Evolutionary conservation across 2,888 invertebrate genomes (phyloP), one percentile per base, ranked within the genome.

Genomic region (Trisateles emortualis): DNA sequence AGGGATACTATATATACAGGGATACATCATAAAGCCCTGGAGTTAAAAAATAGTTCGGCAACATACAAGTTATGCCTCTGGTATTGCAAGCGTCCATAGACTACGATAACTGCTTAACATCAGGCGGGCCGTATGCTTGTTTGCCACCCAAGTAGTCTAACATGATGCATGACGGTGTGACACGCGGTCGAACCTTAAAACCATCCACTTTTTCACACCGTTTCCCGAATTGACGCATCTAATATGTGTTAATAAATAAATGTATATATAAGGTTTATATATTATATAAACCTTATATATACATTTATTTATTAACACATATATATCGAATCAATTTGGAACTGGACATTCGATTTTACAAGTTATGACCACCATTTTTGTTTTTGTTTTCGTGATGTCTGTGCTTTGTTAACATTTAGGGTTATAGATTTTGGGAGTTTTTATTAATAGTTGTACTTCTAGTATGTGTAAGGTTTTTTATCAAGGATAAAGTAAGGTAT

Each of bases 231-330:
- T 22, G 29, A 40, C 35, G 10, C 38, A 22, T 14, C 48, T 38
- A 57, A 71, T 67, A 63, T 59, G 47, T 71, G n/a, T n/a, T n/a
- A n/a, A n/a, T 47, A 63, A 50, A 52, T 51, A 52, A 39, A 50
- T 46, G 47, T 51, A 41, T 32, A 53, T 35, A 59, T n/a, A n/a
- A n/a, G n/a, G 10, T 32, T 11, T 11, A 11, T 5, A 22, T 22
- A n/a, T n/a, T n/a, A n/a, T n/a, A n/a, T n/a, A n/a, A n/a, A n/a
- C 29, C 29, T 29, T 29, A 9, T 10, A 13, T 32, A 32, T 32
- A 32, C 32, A 32, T 32, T 11, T 13, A 11, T 32, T 11, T n/a
- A 5, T 22, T 22, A 32, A 11, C 11, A 32, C 10, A n/a, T 29
- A 29, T 29, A 11, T 32, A 5, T 32, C 13, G 32, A 32, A 5